These are phyloP conservation scores for Falco cherrug DNA, from an alignment of 2,797 vertebrate genomes.

Conservation along the genomic window DNA sequence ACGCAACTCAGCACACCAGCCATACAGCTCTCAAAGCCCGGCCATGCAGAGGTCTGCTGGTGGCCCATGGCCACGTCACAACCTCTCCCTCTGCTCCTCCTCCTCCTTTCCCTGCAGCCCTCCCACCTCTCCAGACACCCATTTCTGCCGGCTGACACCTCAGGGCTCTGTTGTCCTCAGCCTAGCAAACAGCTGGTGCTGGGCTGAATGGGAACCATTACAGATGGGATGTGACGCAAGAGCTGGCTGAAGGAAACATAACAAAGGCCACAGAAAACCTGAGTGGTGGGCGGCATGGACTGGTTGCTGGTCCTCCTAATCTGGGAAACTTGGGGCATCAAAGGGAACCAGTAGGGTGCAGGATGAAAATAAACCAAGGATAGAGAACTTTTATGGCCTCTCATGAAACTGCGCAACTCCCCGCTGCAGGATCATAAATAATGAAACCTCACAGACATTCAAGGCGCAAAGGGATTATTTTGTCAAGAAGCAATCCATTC, in stretches of 20 bases:
- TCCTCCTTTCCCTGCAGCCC: not conserved
- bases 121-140: not conserved
- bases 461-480: not conserved
- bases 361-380: not conserved
- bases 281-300: no score
- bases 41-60: not conserved
- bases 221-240: not conserved
- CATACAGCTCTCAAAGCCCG: not conserved
- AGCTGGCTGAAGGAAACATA: not conserved
- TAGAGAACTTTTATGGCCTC: not conserved
- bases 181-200: not conserved
- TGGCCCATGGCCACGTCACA: not conserved
- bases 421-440: not conserved
- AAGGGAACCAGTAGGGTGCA: not conserved
- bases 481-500: not conserved
- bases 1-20: not conserved
- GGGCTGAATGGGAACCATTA: not conserved
- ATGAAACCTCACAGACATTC: not conserved
- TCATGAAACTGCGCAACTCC: not conserved
- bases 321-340: not conserved
- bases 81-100: not conserved
- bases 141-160: not conserved
- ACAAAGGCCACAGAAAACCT: not conserved
- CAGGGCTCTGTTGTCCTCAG: not conserved
- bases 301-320: not conserved